Conservation (phyloP, 2,888 invertebrate genomes). For the Pheosia tremula region DNA sequence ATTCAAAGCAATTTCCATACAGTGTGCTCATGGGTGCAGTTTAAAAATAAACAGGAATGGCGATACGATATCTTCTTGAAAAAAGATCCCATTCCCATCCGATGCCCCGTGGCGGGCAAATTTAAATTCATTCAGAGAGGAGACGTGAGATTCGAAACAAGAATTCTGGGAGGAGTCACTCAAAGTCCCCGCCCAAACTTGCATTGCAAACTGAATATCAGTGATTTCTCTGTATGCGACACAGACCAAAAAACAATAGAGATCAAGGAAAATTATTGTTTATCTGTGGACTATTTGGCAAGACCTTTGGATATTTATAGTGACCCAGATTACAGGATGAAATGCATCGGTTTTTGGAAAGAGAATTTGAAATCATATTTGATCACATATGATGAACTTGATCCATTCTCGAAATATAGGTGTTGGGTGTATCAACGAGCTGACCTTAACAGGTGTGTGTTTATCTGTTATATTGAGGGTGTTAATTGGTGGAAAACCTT, state of each 20-base stretch:
- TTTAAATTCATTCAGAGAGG: slow-evolving; percentile 96
- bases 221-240: slow-evolving; percentile 98
- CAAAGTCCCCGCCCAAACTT: slow-evolving; percentile 96
- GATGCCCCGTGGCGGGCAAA: slow-evolving; percentile 98
- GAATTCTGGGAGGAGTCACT: slow-evolving; percentile 98
- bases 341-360: slow-evolving; percentile 99
- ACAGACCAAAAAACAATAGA: slow-evolving; percentile 97
- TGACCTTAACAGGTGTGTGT: slow-evolving; percentile 91
- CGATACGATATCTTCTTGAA: slow-evolving; percentile 93
- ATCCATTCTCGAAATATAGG: slow-evolving; percentile 97
- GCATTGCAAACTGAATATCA: slow-evolving; percentile 96
- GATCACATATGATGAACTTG: slow-evolving; percentile 97
- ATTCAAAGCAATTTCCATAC: slow-evolving; percentile 96
- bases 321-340: slow-evolving; percentile 98
- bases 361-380: slow-evolving; percentile 98
- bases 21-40: slow-evolving; percentile 97
- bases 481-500: no score
- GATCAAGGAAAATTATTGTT: slow-evolving; percentile 97
- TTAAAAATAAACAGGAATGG: slow-evolving; percentile 93
- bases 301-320: slow-evolving; percentile 98
- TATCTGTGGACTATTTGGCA: slow-evolving; percentile 98
- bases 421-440: slow-evolving; percentile 99
- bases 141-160: slow-evolving; percentile 95
- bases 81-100: slow-evolving; percentile 95
- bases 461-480: no score